Evolutionary conservation across 1,140 invertebrate genomes (phyloP).

Genomic region (Drosophila serrata): DNA sequence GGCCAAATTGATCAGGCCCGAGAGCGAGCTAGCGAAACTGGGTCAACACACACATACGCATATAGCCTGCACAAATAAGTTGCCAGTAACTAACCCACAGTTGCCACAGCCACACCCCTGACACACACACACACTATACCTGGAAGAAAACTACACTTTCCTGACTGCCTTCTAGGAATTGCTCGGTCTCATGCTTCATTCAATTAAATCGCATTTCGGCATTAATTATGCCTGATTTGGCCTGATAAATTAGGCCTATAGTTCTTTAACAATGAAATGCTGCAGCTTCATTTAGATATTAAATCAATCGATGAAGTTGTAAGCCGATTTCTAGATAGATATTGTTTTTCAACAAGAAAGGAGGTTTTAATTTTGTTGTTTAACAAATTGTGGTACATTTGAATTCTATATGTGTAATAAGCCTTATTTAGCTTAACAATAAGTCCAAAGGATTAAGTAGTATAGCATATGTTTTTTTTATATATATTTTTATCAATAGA

Average conservation of each 20-base stretch:
- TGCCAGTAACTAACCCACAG: slow-evolving; percentile 52
- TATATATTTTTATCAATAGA: too few species aligned
- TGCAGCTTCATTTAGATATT: slow-evolving; percentile 1
- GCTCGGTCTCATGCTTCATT: slow-evolving; percentile 23
- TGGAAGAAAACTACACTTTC: neutral
- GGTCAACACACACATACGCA: slow-evolving; percentile 38
- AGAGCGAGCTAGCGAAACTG: slow-evolving; percentile 50
- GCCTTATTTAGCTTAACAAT: too few species aligned
- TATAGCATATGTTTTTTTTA: too few species aligned
- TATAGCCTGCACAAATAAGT: slow-evolving; percentile 39
- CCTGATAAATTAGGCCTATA: neutral
- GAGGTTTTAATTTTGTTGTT: too few species aligned
- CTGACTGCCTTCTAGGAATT: slow-evolving; percentile 17
- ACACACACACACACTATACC: slow-evolving; percentile 15
- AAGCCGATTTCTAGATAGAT: too few species aligned
- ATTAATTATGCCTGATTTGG: slow-evolving; percentile 21
- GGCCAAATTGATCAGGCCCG: slow-evolving; percentile 62
- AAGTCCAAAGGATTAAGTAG: too few species aligned
- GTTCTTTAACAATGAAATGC: slow-evolving; percentile 8
- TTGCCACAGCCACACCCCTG: slow-evolving; percentile 3
- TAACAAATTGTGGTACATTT: too few species aligned
- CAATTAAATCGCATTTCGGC: slow-evolving; percentile 30
- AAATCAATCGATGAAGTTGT: neutral
- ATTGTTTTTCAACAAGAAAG: too few species aligned
- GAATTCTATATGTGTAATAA: too few species aligned